phyloP scores from a whole-genome alignment of 1,140 invertebrate genomes.

The Tetramorium alpestre region DNA sequence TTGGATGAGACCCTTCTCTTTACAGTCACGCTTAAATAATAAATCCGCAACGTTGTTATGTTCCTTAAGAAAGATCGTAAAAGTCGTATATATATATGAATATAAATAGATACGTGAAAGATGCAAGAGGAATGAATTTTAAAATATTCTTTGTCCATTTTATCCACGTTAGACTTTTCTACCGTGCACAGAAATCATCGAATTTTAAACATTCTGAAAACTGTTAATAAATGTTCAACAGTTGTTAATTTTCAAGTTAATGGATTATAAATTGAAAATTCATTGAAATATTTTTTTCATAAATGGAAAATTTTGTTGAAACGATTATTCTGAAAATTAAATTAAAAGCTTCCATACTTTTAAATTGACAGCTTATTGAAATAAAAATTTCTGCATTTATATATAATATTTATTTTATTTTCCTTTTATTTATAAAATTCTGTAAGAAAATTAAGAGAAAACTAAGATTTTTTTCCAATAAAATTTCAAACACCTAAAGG shows the following conservation, averaged over 20 bases:
- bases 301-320: not conserved
- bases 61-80: constrained; percentile 21
- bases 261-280: not conserved
- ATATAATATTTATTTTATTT: not conserved
- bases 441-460: not conserved
- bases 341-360: not conserved
- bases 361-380: not conserved
- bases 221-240: not conserved
- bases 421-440: not conserved
- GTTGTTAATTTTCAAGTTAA: not conserved
- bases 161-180: not conserved
- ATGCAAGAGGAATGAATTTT: not conserved
- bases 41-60: not conserved
- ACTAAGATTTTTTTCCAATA: not conserved
- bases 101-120: not conserved
- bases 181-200: not conserved
- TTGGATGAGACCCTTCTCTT: not conserved
- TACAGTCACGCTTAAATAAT: constrained; percentile 17
- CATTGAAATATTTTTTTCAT: not conserved
- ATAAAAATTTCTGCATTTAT: not conserved
- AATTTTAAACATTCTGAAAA: not conserved
- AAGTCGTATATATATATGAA: not conserved
- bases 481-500: not conserved
- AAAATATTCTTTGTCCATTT: not conserved
- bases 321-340: not conserved